These are phyloP conservation scores for Capromys pilorides DNA, from an alignment of 2,797 vertebrate genomes.

Conservation along the genomic window DNA sequence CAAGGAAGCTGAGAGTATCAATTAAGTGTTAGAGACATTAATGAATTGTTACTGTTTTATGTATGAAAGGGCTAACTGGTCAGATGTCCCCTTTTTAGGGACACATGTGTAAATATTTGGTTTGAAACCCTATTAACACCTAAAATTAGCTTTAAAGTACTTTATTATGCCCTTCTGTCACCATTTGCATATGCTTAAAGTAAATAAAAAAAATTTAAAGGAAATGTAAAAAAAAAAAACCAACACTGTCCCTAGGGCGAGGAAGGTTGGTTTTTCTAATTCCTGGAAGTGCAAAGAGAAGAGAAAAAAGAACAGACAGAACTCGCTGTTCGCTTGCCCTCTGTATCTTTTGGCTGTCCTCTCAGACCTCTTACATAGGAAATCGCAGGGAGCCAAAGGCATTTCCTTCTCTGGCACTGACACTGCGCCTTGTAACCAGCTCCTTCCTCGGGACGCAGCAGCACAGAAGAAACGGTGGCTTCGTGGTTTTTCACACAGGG, in stretches of 20 bases:
- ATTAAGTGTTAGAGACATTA: not conserved
- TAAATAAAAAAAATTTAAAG: not conserved
- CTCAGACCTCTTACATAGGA: not conserved
- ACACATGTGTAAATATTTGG: not conserved
- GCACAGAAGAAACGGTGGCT: not conserved
- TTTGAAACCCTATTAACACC: not conserved
- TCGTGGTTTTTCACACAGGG: not conserved
- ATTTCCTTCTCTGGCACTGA: constrained; percentile 36
- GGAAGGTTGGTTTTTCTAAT: not conserved
- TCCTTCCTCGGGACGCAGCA: constrained; percentile 12
- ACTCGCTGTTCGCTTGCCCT: not conserved
- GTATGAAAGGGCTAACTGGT: not conserved
- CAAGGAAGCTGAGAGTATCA: not conserved
- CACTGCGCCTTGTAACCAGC: not conserved
- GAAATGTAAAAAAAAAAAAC: constrained; percentile 4
- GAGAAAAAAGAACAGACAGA: not conserved
- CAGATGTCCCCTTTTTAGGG: not conserved
- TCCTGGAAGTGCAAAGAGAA: not conserved
- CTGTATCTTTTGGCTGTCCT: not conserved
- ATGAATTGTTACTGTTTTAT: not conserved
- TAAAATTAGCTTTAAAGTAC: not conserved
- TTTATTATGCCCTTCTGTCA: not conserved
- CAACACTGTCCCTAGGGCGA: not conserved
- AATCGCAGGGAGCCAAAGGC: constrained; percentile 8
- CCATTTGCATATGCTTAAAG: not conserved